These are phyloP conservation scores for Jaculus jaculus DNA, from an alignment of 2,113 vertebrate species.

Conservation along the genomic window DNA sequence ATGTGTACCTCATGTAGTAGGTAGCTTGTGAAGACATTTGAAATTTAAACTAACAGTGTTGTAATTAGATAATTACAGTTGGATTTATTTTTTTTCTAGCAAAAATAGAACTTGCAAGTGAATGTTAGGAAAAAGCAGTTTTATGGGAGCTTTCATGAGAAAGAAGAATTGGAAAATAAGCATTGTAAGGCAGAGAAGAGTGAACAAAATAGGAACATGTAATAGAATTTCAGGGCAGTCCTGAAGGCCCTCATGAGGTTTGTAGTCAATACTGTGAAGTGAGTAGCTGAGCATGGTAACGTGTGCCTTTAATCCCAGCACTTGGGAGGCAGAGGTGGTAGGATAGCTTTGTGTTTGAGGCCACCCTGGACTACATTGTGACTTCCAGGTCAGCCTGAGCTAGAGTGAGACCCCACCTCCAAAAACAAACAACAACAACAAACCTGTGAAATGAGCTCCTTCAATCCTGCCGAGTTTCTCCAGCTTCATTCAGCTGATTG, in stretches of 20 bases:
- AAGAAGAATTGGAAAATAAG: constrained; percentile 9
- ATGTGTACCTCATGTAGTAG: not conserved
- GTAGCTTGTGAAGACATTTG: not conserved
- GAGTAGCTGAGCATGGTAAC: no score
- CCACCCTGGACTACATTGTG: no score
- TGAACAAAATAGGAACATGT: not conserved
- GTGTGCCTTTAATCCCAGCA: no score
- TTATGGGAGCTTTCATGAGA: not conserved
- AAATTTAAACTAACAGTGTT: not conserved
- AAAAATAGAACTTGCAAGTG: not conserved
- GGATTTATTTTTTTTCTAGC: constrained; percentile 2
- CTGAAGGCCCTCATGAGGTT: not conserved
- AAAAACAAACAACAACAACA: no score
- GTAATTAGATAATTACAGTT: not conserved
- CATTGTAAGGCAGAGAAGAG: not conserved
- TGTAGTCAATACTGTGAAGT: not conserved
- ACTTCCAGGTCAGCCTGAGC: no score
- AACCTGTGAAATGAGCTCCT: not conserved
- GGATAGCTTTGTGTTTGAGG: no score
- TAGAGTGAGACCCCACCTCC: no score
- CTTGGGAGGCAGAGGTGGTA: no score
- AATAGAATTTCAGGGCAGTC: not conserved
- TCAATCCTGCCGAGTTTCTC: not conserved
- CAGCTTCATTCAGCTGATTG: not conserved
- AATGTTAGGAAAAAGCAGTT: constrained; percentile 15